Evolutionary conservation across 64 coral and sea anemone genomes (phyloP).

Genomic region (Pocillopora verrucosa): DNA sequence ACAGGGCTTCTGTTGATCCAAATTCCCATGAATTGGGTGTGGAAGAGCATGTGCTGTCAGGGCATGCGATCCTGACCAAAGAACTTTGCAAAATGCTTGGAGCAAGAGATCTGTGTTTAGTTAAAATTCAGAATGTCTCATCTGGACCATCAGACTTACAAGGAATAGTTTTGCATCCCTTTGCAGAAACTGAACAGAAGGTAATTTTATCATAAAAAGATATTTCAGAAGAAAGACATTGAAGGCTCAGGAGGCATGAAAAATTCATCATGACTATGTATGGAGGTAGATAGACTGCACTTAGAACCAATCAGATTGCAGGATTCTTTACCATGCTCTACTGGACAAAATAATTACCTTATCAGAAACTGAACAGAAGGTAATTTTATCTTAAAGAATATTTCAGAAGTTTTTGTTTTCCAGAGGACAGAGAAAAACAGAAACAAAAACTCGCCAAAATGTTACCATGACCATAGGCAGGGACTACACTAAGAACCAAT

Average conservation of each 20-base stretch:
- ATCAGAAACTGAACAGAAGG: constrained; percentile 48
- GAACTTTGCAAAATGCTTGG: constrained; percentile 50
- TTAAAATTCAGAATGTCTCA: constrained; percentile 41
- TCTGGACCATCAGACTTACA: constrained; percentile 55
- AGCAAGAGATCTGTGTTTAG: constrained; percentile 42
- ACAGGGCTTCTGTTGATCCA: background rate
- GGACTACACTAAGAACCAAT: no score
- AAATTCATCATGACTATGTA: no score
- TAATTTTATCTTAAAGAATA: background rate
- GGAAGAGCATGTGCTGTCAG: constrained; percentile 26
- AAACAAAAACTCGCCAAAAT: no score
- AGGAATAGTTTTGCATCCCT: constrained; percentile 75
- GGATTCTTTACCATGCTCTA: no score
- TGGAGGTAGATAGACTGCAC: no score
- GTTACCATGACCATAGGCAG: no score
- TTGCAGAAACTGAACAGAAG: constrained; percentile 46
- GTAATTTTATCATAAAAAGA: background rate
- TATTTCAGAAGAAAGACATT: background rate
- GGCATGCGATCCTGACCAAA: constrained; percentile 33
- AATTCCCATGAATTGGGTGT: background rate
- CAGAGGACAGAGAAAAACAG: background rate
- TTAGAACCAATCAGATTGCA: no score
- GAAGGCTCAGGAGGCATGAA: no score
- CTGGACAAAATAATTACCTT: background rate
- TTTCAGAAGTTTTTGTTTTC: background rate